Evolutionary conservation across 2,888 invertebrate species (phyloP), one percentile per base, ranked within the genome.

Genomic region (Cryptus armator): DNA sequence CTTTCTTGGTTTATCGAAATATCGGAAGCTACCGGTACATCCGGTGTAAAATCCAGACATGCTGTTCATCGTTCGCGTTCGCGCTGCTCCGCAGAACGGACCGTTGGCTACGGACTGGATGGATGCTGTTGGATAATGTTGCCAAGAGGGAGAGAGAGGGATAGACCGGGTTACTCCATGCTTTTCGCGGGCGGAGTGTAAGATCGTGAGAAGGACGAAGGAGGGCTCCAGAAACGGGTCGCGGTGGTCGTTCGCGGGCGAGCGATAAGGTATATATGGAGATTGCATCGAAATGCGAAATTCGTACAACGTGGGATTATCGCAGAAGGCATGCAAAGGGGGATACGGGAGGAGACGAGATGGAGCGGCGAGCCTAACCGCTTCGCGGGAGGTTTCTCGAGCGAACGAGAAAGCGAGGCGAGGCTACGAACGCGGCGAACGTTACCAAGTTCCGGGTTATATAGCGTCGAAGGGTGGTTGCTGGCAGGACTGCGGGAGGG

Each of bases 241-340:
- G 56, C 76, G 19, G 82, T 66, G 71, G 71, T 77, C 76, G 82
- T 77, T 51, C 76, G 48, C 75, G 79, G 85, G 78, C 81, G 75
- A 64, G 76, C 71, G 81, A 86, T 81, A 70, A 86, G 82, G 82
- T 84, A 74, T 84, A 77, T 80, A 66, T 37, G 66, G 87, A 87
- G 86, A 89, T 88, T 87, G 87, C 87, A 86, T 88, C 83, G 85
- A 88, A 87, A 87, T 67, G 89, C 87, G 88, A 88, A 90, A 91
- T 92, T 90, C 91, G 91, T 90, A 89, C 88, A 90, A 90, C 90
- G 89, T 89, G 87, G 91, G 91, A 92, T 92, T 92, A 93, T 92
- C 90, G 82, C 76, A 90, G 88, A 90, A 92, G 92, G 92, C 91
- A 93, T 92, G 91, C 91, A 74, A 83, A 82, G 84, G 82, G 84